Base-by-base conservation (phyloP, 1,140 invertebrate species). In the Drosophila ananassae region DNA sequence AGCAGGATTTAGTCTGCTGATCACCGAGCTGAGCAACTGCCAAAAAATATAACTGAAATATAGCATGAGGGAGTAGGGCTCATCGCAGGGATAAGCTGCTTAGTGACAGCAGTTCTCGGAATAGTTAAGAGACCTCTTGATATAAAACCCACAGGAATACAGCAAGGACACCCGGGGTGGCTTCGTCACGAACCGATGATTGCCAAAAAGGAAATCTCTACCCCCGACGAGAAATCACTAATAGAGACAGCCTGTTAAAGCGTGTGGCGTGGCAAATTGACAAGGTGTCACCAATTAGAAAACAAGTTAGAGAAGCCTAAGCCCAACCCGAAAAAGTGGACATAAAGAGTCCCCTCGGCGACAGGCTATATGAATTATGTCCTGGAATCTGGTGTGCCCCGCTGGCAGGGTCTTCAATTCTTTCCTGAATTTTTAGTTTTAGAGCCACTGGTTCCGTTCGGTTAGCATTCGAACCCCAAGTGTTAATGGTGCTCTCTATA, bases 201-300 rank as follows among this genome's bases (percentile, higher is more conserved):
- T 87, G 72, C 63, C 32, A 69, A 69, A 82, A 72, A 62, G 59
- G 59, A 53, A n/a, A 55, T 54, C 62, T 44, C 28, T 39, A 41
- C n/a, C 48, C 71, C 47, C 47, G 63, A 61, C 44, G 39, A 69
- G 44, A 57, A 56, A 21, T 59, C 44, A 75, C 82, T 78, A 81
- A 81, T 71, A 76, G 77, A 85, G 74, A 71, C 63, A 63, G 79
- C 71, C 62, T 79, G 76, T 85, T 87, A 85, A 87, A 87, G 83
- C 82, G 82, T 89, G 66, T 66, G 84, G 75, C 83, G 77, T 87
- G 79, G 66, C 83, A 79, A 87, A 87, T 87, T 73, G 79, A 89
- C 76, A 67, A 89, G 84, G 83, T 89, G 83, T 89, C 83, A 89
- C 84, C 83, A 89, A 89, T 89, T 89, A 89, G 79, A 87, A 84